These are phyloP conservation scores for Patella pellucida DNA, from an alignment of 2,888 invertebrate species.

Conservation along the genomic window DNA sequence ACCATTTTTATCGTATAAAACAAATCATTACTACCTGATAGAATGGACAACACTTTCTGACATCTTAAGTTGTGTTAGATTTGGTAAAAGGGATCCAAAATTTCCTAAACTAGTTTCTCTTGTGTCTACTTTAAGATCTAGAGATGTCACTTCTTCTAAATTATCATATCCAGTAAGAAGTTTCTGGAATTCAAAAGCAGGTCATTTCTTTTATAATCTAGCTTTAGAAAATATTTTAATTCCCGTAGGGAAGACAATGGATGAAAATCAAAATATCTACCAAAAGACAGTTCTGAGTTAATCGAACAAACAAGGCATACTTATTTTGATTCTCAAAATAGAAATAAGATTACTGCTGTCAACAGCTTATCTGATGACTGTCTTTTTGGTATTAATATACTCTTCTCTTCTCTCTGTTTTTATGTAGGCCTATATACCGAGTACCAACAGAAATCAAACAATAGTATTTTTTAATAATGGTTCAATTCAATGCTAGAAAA, in stretches of 20 bases:
- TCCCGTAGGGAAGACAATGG: neutral
- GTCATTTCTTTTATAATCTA: neutral
- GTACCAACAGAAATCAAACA: no score
- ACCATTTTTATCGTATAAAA: neutral
- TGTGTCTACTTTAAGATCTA: constrained; percentile 71
- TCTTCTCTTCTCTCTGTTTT: no score
- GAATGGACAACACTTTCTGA: constrained; percentile 67
- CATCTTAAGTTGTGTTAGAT: constrained; percentile 66
- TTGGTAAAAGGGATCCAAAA: constrained; percentile 69
- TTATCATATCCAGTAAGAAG: constrained; percentile 69
- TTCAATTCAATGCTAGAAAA: no score
- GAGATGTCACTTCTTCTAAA: constrained; percentile 63
- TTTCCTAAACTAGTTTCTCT: constrained; percentile 70
- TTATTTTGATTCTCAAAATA: no score
- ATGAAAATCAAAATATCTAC: no score
- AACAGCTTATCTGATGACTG: no score
- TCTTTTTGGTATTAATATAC: no score
- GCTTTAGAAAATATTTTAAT: neutral
- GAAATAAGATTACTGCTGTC: no score
- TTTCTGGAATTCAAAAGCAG: constrained; percentile 51
- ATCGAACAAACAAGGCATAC: no score
- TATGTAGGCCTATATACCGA: no score
- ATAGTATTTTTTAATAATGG: no score
- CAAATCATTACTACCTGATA: constrained; percentile 55
- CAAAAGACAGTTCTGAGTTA: no score